A percentile compares a stretch with the other conserved stretches of the same genome.
Conservation (phyloP, 2,113 vertebrate genomes). For the Rynchops niger region DNA sequence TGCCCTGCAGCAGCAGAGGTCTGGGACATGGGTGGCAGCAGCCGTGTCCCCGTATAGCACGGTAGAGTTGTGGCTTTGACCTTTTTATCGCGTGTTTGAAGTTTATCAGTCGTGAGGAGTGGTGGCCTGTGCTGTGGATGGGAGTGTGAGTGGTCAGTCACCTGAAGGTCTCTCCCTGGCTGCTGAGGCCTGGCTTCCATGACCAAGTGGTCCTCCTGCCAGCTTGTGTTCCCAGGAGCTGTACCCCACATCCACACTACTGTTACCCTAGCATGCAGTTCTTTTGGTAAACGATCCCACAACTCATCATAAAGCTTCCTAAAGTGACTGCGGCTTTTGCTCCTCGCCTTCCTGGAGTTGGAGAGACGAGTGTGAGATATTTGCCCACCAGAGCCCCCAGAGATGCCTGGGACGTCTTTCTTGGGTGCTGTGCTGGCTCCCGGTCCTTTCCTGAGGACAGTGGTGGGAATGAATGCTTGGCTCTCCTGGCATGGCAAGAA, state of each 20-base stretch:
- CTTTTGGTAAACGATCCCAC: not conserved
- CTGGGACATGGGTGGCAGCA: not conserved
- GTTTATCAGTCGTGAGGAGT: not conserved
- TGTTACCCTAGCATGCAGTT: not conserved
- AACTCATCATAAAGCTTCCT: not conserved
- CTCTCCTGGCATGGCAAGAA: not conserved
- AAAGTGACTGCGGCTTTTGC: not conserved
- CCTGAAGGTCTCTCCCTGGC: not conserved
- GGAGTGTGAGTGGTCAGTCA: not conserved
- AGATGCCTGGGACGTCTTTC: not conserved
- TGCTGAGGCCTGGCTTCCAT: not conserved
- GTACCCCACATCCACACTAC: accelerated
- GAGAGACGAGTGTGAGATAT: not conserved
- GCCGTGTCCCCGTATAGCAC: accelerated
- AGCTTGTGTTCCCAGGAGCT: not conserved
- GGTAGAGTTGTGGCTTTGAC: accelerated
- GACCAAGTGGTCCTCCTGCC: not conserved
- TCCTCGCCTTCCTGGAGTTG: not conserved
- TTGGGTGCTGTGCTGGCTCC: not conserved
- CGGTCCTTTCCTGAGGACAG: not conserved
- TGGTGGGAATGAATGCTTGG: not conserved
- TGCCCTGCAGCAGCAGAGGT: not conserved
- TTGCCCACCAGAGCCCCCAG: not conserved
- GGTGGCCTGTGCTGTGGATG: not conserved
- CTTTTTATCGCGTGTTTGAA: accelerated